Percentiles rank a stretch among this genome's conserved stretches.
phyloP scores from a whole-genome alignment of 53 echinoderm and acorn worm genomes.

The Mesocentrotus franciscanus region DNA sequence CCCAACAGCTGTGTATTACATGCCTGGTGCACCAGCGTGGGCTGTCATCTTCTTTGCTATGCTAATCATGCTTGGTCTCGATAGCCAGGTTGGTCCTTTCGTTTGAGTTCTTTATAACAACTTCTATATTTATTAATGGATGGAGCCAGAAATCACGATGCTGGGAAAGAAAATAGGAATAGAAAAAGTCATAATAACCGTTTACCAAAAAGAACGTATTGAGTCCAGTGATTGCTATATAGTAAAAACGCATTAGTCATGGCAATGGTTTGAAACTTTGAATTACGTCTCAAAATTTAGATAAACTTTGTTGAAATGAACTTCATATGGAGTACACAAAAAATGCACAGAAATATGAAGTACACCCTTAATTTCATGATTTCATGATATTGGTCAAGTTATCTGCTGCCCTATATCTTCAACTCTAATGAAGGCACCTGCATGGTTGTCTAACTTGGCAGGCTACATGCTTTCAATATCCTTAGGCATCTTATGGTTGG shows the following conservation, averaged over 20 bases:
- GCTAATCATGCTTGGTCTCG: conserved; percentile 77
- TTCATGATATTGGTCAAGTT: background rate
- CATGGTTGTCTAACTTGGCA: background rate
- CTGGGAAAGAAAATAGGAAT: background rate
- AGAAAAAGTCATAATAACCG: background rate
- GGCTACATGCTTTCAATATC: background rate
- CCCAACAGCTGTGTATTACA: conserved; percentile 75
- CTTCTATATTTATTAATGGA: background rate
- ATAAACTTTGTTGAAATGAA: background rate
- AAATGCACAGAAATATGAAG: background rate
- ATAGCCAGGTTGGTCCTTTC: conserved; percentile 71
- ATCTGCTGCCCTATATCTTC: background rate
- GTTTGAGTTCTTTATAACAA: background rate
- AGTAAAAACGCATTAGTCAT: background rate
- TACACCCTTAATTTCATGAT: too few relatives aligned
- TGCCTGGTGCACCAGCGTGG: conserved; percentile 72
- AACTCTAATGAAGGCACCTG: background rate
- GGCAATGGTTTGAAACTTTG: background rate
- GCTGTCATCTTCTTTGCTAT: conserved; percentile 77
- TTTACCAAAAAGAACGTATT: too few relatives aligned
- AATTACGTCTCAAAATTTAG: background rate
- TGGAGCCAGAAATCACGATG: conserved; percentile 53
- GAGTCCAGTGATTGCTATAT: too few relatives aligned
- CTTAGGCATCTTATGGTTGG: background rate
- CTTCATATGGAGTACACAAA: background rate